Percentiles rank a stretch among this genome's conserved stretches.
Evolutionary conservation across 2,797 vertebrate genomes (phyloP).

Genomic region (Pseudopleuronectes americanus): DNA sequence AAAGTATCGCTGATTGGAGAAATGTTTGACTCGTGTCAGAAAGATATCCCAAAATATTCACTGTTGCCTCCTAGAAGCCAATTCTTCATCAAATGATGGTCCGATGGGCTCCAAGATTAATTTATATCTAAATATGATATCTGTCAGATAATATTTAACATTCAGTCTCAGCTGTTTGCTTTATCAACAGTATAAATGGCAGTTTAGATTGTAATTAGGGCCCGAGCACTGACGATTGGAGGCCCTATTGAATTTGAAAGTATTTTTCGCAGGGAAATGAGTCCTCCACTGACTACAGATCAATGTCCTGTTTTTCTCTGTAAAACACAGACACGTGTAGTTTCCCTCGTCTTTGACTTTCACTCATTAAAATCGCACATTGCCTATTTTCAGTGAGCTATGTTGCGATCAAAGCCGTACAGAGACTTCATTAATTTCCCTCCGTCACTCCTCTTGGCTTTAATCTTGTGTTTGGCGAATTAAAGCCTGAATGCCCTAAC

Average conservation of each 20-base stretch:
- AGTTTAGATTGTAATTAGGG: not conserved
- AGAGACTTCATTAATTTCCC: constrained; percentile 47
- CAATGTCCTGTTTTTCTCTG: not conserved
- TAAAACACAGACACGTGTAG: constrained; percentile 4
- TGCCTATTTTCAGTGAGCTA: constrained; percentile 44
- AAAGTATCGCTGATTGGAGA: no score
- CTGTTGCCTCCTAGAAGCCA: no score
- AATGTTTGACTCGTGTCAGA: no score
- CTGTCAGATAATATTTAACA: not conserved
- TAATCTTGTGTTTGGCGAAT: constrained; percentile 46
- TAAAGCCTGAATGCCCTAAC: constrained; percentile 53
- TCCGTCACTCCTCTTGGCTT: constrained; percentile 32
- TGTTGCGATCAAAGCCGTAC: constrained; percentile 31
- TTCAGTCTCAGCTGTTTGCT: not conserved
- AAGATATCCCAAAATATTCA: no score
- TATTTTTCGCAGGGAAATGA: no score
- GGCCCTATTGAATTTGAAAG: no score
- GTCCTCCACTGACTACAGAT: not conserved
- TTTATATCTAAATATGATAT: not conserved
- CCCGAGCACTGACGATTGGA: no score
- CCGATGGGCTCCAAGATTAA: not conserved
- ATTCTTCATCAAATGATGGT: no score
- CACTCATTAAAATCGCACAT: constrained; percentile 41
- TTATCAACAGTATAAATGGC: not conserved
- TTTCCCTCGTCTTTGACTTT: constrained; percentile 21